phyloP scores from a whole-genome alignment of 2,797 vertebrate genomes.

The Perodicticus potto region DNA sequence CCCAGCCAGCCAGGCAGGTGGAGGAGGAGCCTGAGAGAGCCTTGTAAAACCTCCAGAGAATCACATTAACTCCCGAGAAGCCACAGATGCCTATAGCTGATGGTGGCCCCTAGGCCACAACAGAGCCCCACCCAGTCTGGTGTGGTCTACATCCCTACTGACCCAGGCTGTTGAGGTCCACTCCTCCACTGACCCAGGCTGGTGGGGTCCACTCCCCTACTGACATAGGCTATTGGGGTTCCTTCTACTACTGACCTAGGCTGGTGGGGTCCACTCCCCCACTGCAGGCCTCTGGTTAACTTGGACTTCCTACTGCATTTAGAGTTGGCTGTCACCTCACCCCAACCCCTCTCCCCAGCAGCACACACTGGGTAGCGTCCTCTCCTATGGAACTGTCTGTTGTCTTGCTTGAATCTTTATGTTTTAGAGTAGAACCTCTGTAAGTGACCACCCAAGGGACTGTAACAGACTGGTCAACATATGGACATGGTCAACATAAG shows the following conservation, averaged over 20 bases:
- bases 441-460: too few species aligned
- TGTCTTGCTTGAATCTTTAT: background rate
- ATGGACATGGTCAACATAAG: too few species aligned
- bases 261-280: too few species aligned
- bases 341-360: background rate
- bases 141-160: too few species aligned
- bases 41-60: conserved; percentile 13
- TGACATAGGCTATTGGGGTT: too few species aligned
- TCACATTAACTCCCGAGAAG: conserved; percentile 40
- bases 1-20: conserved; percentile 47
- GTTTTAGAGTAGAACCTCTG: too few species aligned
- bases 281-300: background rate
- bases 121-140: background rate
- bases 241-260: too few species aligned
- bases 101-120: background rate
- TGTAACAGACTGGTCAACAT: too few species aligned
- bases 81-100: background rate
- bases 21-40: conserved; percentile 59
- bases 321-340: background rate
- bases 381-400: background rate
- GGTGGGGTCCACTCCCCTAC: too few species aligned
- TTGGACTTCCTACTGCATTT: background rate
- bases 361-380: background rate
- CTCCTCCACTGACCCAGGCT: too few species aligned
- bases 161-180: too few species aligned